phyloP scores from a whole-genome alignment of 2,797 vertebrate species.

The Rhabdomys pumilio region DNA sequence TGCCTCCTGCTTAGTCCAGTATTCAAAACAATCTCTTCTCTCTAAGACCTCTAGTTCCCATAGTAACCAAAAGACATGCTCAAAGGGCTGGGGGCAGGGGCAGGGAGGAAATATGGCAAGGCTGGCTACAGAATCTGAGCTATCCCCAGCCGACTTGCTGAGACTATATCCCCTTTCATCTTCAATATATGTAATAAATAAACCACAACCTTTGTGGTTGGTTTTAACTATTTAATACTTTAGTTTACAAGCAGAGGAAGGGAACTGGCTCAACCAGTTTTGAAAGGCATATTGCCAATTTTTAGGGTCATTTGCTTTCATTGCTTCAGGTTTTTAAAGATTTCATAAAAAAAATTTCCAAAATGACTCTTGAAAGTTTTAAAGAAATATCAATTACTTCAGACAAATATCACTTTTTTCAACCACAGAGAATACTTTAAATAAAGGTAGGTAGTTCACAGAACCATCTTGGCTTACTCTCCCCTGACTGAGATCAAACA shows the following conservation, averaged over 20 bases:
- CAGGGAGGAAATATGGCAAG: slow-evolving; percentile 40
- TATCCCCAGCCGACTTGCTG: slow-evolving; percentile 39
- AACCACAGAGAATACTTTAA: slow-evolving; percentile 32
- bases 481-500: slow-evolving; percentile 13
- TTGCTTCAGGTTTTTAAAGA: slow-evolving; percentile 64
- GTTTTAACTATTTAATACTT: slow-evolving; percentile 74
- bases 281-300: slow-evolving; percentile 47
- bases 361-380: slow-evolving; percentile 55
- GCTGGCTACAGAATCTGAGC: slow-evolving; percentile 51
- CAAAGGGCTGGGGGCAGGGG: not conserved
- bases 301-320: slow-evolving; percentile 55
- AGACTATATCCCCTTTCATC: slow-evolving; percentile 67
- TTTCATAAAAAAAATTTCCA: slow-evolving; percentile 35
- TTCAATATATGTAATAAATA: slow-evolving; percentile 63
- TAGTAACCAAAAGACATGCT: slow-evolving; percentile 69
- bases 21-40: slow-evolving; percentile 52
- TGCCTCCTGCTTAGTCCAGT: slow-evolving; percentile 40
- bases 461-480: slow-evolving; percentile 32
- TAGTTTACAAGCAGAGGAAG: slow-evolving; percentile 6
- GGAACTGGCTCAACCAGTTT: slow-evolving; percentile 70
- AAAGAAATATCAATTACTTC: slow-evolving; percentile 44
- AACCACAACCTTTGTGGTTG: slow-evolving; percentile 41
- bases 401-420: slow-evolving; percentile 52
- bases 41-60: slow-evolving; percentile 60
- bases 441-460: slow-evolving; percentile 43